Evolutionary conservation across 35 echinoderm and acorn worm genomes (phyloP).

Genomic region (Diadema setosum): DNA sequence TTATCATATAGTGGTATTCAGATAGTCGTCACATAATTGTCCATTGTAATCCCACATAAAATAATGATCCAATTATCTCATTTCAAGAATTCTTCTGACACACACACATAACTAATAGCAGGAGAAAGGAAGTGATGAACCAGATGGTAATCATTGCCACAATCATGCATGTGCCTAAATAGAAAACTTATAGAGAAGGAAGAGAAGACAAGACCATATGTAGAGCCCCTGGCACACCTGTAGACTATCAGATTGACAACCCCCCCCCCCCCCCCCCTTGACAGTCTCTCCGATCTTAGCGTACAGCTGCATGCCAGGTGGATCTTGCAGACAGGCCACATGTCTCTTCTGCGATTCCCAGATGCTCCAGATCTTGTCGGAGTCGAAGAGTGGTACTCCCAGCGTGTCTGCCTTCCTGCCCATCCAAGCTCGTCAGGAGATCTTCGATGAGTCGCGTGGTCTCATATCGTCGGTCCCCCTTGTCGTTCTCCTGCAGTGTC

Average conservation of each 20-base stretch:
- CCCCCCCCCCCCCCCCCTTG: conserved; percentile 30
- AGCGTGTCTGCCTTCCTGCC: conserved; percentile 34
- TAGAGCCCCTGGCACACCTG: conserved; percentile 47
- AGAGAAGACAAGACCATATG: too few species aligned
- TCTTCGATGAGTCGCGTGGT: conserved; percentile 15
- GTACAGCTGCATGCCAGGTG: conserved; percentile 18
- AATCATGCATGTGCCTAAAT: conserved; percentile 46
- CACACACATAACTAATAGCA: background rate
- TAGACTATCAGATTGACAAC: background rate
- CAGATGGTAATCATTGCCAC: background rate
- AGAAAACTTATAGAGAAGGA: conserved; percentile 44
- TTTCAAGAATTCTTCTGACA: background rate
- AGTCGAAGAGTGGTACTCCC: conserved; percentile 54
- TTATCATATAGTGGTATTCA: too few species aligned
- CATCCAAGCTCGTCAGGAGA: conserved; percentile 9
- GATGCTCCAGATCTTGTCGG: background rate
- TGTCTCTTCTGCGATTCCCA: conserved; percentile 30
- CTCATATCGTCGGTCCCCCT: conserved; percentile 38
- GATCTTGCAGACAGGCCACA: conserved; percentile 48
- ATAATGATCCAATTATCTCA: background rate
- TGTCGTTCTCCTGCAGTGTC: conserved; percentile 46
- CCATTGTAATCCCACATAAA: background rate
- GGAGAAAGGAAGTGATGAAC: background rate
- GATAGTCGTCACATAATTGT: too few species aligned
- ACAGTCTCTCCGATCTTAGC: background rate